Evolutionary conservation across 2,888 invertebrate genomes (phyloP).

Genomic region (Slavum lentiscoides): DNA sequence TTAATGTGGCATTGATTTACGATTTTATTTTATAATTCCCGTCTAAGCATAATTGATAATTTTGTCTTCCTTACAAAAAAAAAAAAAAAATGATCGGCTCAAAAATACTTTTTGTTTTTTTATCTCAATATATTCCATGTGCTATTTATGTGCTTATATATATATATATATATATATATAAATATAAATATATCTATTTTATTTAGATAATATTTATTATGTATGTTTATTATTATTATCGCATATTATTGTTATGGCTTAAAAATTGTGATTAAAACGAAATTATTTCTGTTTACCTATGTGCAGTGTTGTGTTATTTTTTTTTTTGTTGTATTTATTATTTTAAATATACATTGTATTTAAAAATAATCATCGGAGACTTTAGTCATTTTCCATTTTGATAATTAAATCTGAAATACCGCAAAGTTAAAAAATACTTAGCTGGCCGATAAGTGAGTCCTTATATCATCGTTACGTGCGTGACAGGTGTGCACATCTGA

Average conservation of each 20-base stretch:
- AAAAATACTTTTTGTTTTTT: constrained; percentile 12
- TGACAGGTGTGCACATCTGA: no score
- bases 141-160: neutral
- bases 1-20: no score
- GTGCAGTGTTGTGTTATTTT: constrained; percentile 28
- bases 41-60: neutral
- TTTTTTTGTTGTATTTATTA: constrained; percentile 18
- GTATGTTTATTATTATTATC: constrained; percentile 30
- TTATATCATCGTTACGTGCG: no score
- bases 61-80: constrained; percentile 32
- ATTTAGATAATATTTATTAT: constrained; percentile 13
- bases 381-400: neutral
- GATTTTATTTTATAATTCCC: no score
- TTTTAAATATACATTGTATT: constrained; percentile 10
- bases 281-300: constrained; percentile 46
- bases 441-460: no score
- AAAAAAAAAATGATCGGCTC: constrained; percentile 32
- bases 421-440: no score
- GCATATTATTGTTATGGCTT: constrained; percentile 38
- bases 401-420: neutral
- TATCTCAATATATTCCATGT: neutral
- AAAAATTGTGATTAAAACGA: constrained; percentile 44
- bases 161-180: constrained; percentile 30
- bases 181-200: constrained; percentile 17
- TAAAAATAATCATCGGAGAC: neutral